Evolutionary conservation across 2,888 invertebrate species (phyloP).

Genomic region (Oxycera nigricornis): DNA sequence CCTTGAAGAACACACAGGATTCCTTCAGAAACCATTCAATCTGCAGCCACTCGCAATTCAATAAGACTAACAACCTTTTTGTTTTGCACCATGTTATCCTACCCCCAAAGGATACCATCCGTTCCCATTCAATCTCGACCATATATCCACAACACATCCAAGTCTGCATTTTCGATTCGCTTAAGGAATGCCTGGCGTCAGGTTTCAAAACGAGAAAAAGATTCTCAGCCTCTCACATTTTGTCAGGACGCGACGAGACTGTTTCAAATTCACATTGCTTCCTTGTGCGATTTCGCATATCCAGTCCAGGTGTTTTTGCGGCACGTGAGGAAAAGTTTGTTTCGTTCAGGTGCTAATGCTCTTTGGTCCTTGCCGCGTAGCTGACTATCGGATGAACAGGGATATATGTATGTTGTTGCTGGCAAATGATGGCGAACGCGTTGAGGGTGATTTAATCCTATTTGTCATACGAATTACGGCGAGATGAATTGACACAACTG

Average conservation of each 20-base stretch:
- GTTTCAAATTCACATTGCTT: background rate
- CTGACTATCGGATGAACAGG: background rate
- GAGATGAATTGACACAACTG: conserved; percentile 37
- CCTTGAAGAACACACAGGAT: no score
- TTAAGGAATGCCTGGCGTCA: background rate
- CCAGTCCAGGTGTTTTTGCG: conserved; percentile 2
- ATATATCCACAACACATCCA: background rate
- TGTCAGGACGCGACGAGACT: no score
- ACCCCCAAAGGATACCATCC: background rate
- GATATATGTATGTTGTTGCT: background rate
- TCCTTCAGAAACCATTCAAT: no score
- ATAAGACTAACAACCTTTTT: background rate
- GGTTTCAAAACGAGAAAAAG: background rate
- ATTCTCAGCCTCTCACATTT: background rate
- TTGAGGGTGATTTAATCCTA: conserved; percentile 38
- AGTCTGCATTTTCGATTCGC: background rate
- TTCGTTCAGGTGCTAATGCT: conserved; percentile 19
- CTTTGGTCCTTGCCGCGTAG: background rate
- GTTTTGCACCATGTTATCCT: background rate
- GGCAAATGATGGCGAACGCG: conserved; percentile 14
- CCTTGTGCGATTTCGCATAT: background rate
- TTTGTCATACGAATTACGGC: conserved; percentile 38
- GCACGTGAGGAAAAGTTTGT: conserved; percentile 31
- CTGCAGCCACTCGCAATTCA: no score
- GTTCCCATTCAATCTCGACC: background rate